A percentile compares a stretch with the other conserved stretches of the same genome.
Evolutionary conservation across 2,113 vertebrate species (phyloP).

Genomic region (Verasper variegatus): DNA sequence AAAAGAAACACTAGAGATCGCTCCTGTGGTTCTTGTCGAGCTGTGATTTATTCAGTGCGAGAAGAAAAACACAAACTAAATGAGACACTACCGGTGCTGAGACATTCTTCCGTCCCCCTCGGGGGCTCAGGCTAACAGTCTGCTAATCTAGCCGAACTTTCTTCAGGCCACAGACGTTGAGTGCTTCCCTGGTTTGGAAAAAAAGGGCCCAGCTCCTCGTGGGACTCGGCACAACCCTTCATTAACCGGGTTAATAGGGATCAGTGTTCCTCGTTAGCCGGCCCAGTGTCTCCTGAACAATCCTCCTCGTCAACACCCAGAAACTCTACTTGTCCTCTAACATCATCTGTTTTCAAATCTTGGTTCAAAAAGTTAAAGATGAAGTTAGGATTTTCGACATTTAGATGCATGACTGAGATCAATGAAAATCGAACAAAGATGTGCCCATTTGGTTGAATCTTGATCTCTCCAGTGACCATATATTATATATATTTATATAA

Average conservation of each 20-base stretch:
- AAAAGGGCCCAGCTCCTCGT: conserved; percentile 9
- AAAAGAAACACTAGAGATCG: background rate
- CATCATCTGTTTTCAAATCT: background rate
- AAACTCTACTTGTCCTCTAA: background rate
- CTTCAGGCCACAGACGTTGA: background rate
- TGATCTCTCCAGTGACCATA: background rate
- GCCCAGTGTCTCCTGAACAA: background rate
- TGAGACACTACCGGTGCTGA: background rate
- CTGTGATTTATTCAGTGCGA: conserved; percentile 16
- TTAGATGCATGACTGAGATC: background rate
- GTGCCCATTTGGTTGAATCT: background rate
- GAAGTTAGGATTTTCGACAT: background rate
- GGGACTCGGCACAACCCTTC: conserved; percentile 2
- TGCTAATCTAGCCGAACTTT: conserved; percentile 8
- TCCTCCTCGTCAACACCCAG: background rate
- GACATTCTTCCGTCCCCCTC: background rate
- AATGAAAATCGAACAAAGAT: too few relatives aligned
- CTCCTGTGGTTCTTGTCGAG: background rate
- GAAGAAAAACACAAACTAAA: conserved; percentile 2
- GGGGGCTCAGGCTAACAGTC: background rate
- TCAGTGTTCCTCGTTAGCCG: conserved; percentile 36
- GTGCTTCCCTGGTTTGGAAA: conserved; percentile 14
- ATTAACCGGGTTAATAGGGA: conserved; percentile 41
- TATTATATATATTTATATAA: too few relatives aligned
- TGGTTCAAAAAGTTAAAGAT: background rate